Conservation (phyloP, 2,113 vertebrate species). For the Pteruthius melanotis region DNA sequence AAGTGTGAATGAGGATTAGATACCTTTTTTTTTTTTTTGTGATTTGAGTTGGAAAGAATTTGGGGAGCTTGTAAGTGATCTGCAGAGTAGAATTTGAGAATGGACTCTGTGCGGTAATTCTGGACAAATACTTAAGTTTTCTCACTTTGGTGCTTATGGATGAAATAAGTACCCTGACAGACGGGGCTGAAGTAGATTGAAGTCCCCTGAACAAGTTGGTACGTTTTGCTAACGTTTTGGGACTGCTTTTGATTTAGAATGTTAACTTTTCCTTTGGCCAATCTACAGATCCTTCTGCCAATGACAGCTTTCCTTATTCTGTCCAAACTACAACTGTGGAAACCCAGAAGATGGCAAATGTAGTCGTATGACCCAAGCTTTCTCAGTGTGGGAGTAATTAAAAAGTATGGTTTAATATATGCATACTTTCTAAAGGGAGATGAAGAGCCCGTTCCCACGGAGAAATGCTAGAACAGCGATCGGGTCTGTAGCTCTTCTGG, state of each 20-base stretch:
- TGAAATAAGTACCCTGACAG: not conserved
- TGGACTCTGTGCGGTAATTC: not conserved
- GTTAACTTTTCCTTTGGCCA: conserved; percentile 4
- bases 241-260: not conserved
- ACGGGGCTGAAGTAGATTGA: not conserved
- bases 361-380: conserved; percentile 1
- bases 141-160: conserved; percentile 28
- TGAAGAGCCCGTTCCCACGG: conserved; percentile 31
- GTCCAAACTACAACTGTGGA: not conserved
- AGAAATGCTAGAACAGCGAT: not conserved
- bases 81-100: not conserved
- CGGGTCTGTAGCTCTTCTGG: not conserved
- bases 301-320: conserved; percentile 1
- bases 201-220: not conserved
- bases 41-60: not conserved
- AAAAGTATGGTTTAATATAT: conserved; percentile 30
- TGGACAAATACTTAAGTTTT: conserved; percentile 28
- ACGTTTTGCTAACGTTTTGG: not conserved
- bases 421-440: conserved; percentile 43
- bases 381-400: conserved; percentile 52
- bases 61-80: not conserved
- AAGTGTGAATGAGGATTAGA: not conserved
- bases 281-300: not conserved
- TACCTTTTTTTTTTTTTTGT: not conserved
- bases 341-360: not conserved